phyloP scores from a whole-genome alignment of 37 sponge, comb jelly and placozoan genomes.

The Chondrilla cf. caribensis region DNA sequence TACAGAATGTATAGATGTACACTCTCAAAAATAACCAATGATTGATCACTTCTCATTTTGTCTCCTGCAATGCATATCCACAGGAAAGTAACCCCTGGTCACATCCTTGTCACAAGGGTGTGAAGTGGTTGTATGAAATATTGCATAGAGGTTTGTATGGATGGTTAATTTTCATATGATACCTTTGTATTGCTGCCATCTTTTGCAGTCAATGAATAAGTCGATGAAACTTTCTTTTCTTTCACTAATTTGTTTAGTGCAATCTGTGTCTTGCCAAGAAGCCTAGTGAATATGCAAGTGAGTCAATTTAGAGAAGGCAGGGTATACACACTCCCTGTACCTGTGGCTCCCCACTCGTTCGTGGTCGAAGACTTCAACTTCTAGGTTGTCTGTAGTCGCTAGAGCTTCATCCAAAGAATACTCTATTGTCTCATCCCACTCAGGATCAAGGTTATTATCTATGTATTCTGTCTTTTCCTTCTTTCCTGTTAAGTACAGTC shows the following conservation, averaged over 20 bases:
- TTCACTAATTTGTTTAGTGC: constrained; percentile 2
- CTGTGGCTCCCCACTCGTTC: constrained; percentile 77
- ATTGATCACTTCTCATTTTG: too few relatives aligned
- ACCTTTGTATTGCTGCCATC: constrained; percentile 14
- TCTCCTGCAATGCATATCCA: too few relatives aligned
- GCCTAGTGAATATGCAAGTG: background rate
- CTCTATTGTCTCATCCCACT: constrained; percentile 81
- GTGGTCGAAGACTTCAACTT: constrained; percentile 81
- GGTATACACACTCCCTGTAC: constrained; percentile 30
- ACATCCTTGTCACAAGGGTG: too few relatives aligned
- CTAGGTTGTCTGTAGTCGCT: constrained; percentile 39
- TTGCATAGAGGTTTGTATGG: too few relatives aligned
- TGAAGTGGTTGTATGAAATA: too few relatives aligned
- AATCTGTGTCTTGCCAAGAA: constrained; percentile 25
- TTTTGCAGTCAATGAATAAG: background rate
- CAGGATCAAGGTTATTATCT: constrained; percentile 91
- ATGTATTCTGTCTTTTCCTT: constrained; percentile 90
- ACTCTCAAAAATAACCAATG: too few relatives aligned
- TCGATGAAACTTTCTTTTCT: background rate
- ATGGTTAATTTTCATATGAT: too few relatives aligned
- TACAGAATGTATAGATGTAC: too few relatives aligned
- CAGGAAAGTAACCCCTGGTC: too few relatives aligned
- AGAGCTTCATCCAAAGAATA: constrained; percentile 35
- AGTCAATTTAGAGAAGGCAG: background rate
- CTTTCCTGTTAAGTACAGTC: constrained; percentile 37